These are phyloP conservation scores for Tryphoninae sp. DNA, from an alignment of 2,888 invertebrate genomes.

Conservation along the genomic window DNA sequence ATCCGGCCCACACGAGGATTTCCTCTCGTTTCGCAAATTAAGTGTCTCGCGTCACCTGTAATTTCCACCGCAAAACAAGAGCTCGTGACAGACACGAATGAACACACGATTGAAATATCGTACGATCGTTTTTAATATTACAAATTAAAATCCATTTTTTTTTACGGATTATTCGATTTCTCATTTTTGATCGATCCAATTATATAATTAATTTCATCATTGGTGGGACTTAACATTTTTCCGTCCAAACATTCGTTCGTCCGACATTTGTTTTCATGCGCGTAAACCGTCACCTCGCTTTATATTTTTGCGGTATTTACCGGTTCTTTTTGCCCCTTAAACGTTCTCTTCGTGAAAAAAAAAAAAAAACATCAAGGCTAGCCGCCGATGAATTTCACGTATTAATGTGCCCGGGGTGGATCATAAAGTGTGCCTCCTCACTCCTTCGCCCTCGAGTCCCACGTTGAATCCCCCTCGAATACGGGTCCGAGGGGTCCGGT, in stretches of 20 bases:
- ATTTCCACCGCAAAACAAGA: conserved; percentile 41
- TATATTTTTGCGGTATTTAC: conserved; percentile 10
- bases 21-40: conserved; percentile 71
- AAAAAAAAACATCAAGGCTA: conserved; percentile 54
- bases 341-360: conserved; percentile 1
- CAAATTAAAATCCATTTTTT: no score
- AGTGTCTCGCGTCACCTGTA: conserved; percentile 73
- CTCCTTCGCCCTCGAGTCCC: not conserved
- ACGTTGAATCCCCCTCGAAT: not conserved
- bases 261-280: conserved; percentile 1
- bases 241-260: not conserved
- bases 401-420: conserved; percentile 60
- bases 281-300: not conserved
- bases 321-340: conserved; percentile 3
- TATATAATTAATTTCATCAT: no score
- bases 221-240: no score
- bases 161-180: no score
- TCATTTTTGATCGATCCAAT: no score
- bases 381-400: conserved; percentile 63
- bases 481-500: conserved; percentile 2
- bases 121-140: no score
- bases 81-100: no score
- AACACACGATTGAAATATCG: no score
- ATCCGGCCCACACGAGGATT: conserved; percentile 58
- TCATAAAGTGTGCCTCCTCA: conserved; percentile 46